Base-by-base conservation (phyloP, 2,797 vertebrate species). In the Anas georgica region DNA sequence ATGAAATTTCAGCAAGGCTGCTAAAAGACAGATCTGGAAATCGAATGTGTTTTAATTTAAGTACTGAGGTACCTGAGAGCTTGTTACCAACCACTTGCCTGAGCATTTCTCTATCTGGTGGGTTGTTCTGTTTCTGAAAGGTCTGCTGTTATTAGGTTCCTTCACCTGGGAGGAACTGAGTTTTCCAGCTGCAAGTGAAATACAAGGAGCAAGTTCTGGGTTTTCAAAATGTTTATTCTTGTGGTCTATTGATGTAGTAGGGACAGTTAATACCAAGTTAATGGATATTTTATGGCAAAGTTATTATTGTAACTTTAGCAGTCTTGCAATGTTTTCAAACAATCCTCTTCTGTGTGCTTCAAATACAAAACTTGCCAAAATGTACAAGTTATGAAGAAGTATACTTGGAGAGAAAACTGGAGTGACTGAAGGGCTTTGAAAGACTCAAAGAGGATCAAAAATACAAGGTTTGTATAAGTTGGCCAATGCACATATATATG, bases 221-320 rank as follows among this genome's bases (percentile, higher is more conserved):
- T 56, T 86, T 88, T 88, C 12, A 66, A 82, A 91, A 87, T 48
- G 55, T 82, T 93, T 80, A 66, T 94, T 72, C 92, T 91, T 62
- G n/a, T 50, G 73, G 41, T 83, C 0, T 0, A 75, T 59, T 95
- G 46, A 95, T 76, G 55, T 45, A 82, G 52, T 18, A 73, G 45
- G 76, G 66, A 96, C 94, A 94, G 91, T 59, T 94, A 95, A 90
- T 90, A 91, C 81, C 78, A 85, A 96, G 26, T 75, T 94, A 91
- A 95, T 92, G 70, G 86, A 63, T 82, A 74, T 77, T 95, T 96
- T 86, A 96, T 62, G 37, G 48, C 62, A 86, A 88, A 91, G 72
- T 93, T 93, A 66, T 84, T 85, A 91, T 33, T 86, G 90, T 90
- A 96, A 97, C 55, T 91, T 70, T 45, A 94, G 81, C 68, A 83